These are phyloP conservation scores for Manis javanica DNA, from an alignment of 2,797 vertebrate species.

Conservation along the genomic window DNA sequence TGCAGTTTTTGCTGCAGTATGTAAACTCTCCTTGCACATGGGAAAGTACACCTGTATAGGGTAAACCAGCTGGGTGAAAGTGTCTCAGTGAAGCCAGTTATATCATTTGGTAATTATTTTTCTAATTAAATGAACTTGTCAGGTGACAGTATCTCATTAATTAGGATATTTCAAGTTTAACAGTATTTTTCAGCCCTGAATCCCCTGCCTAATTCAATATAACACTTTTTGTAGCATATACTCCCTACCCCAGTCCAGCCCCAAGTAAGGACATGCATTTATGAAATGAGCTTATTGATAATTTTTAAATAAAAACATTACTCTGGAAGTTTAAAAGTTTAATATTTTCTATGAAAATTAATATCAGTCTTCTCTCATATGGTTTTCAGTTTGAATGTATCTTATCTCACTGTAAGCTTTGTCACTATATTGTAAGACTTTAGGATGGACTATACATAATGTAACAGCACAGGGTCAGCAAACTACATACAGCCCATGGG, in stretches of 20 bases:
- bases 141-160: neutral
- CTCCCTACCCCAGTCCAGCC: neutral
- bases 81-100: neutral
- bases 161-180: neutral
- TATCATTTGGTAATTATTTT: neutral
- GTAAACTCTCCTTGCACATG: neutral
- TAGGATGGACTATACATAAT: neutral
- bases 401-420: neutral
- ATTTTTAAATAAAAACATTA: neutral
- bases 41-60: neutral
- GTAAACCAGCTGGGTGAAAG: neutral
- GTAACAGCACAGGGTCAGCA: neutral
- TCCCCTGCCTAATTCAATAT: neutral
- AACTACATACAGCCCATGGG: neutral
- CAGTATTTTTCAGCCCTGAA: neutral
- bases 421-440: neutral
- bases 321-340: neutral
- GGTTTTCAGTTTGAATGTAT: neutral
- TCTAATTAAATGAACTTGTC: slow-evolving; percentile 16
- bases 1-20: neutral
- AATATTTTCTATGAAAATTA: neutral
- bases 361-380: neutral
- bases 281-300: neutral
- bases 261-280: neutral
- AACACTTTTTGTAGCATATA: neutral